Evolutionary conservation across 2,113 vertebrate genomes (phyloP).

Genomic region (Mustelus asterias): DNA sequence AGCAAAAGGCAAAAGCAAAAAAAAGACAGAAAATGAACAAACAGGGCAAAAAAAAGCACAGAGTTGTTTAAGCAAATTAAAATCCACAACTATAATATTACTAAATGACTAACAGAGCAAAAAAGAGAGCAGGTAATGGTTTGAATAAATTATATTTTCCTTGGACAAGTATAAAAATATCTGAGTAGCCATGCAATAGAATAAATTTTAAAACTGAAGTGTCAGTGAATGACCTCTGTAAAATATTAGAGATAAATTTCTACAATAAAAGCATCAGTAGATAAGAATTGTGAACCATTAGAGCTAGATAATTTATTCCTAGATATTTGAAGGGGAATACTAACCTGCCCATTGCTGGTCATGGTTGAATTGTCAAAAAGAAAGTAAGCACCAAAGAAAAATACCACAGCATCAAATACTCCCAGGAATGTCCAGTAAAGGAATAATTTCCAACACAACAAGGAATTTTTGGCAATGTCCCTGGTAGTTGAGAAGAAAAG

Average conservation of each 20-base stretch:
- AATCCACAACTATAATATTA: constrained; percentile 59
- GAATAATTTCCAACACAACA: constrained; percentile 82
- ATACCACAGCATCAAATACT: constrained; percentile 82
- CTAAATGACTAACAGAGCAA: constrained; percentile 66
- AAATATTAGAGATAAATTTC: neutral
- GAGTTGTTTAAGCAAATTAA: constrained; percentile 57
- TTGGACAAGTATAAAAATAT: neutral
- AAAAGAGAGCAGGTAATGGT: constrained; percentile 45
- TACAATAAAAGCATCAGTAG: neutral
- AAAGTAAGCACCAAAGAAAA: constrained; percentile 97
- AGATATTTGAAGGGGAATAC: neutral
- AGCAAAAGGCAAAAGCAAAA: constrained; percentile 68
- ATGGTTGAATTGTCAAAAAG: constrained; percentile 86
- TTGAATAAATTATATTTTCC: neutral
- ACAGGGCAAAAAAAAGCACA: constrained; percentile 63
- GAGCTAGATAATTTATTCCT: neutral
- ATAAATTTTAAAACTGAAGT: neutral
- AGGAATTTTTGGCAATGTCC: constrained; percentile 88
- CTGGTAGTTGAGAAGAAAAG: constrained; percentile 51
- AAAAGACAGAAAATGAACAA: constrained; percentile 67
- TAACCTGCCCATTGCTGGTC: constrained; percentile 94
- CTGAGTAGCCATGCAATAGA: neutral
- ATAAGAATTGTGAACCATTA: too few species aligned
- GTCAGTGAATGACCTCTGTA: neutral
- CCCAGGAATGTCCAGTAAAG: constrained; percentile 91